Base-by-base conservation (phyloP, 2,113 vertebrate species). In the Polypterus senegalus region DNA sequence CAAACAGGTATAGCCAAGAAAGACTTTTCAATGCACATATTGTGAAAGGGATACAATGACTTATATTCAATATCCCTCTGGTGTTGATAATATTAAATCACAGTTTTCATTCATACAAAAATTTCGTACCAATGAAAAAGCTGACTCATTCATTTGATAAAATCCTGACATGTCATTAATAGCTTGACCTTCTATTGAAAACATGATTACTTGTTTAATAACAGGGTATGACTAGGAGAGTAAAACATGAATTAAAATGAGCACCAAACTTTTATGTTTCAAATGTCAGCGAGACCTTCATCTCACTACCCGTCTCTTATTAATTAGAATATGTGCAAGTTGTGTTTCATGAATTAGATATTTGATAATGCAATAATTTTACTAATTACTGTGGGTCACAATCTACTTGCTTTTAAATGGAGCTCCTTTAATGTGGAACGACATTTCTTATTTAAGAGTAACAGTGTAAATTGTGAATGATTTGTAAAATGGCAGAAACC, bases 291-390 rank as follows among this genome's bases (percentile, higher is more conserved):
- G 47, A 3, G 11, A 47, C 67, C 65, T 46, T 27, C 7, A 60
- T 63, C 67, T 74, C 66, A 71, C 78, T 74, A 76, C 74, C 56
- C 46, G n/a, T 57, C 4, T 9, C 61, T 54, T 64, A 61, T 65
- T 76, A 76, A 79, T 77, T 74, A 71, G 63, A 61, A 47, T 59
- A 54, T 63, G 47, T 72, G 67, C 60, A 65, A 63, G 47, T 63
- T 59, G 63, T 61, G 66, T 59, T 46, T 60, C 62, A 71, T 71
- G 68, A 72, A 66, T 70, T 70, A 76, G 66, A 6, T 3, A 59
- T 62, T 74, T 71, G 27, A 59, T 66, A 64, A 59, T 71, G 61
- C 57, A 44, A 47, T 47, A 7, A 51, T 60, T 46, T 52, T 54
- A 7, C 9, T 5, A 61, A 60, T 63, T 47, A 46, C 64, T 68